Evolutionary conservation across 2,797 vertebrate species (phyloP), one percentile per base, ranked within the genome.

Genomic region (Scolopax rusticola): DNA sequence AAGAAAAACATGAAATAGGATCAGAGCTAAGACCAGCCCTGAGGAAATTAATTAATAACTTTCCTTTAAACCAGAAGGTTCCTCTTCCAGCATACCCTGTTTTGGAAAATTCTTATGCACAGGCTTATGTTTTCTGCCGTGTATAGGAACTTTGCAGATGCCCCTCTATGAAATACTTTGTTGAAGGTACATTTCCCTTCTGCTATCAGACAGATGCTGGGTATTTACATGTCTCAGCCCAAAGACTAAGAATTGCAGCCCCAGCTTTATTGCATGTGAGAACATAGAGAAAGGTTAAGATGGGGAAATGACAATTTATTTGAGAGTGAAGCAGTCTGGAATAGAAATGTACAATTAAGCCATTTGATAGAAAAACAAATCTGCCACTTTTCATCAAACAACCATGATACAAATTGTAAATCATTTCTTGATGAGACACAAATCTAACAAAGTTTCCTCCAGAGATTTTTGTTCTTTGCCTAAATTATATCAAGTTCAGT

Each of bases 331-430:
- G 90, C 15, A 12, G 70, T 78, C 48, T 89, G 81, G 86, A 95
- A 84, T 71, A 40, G 57, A 94, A 95, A 89, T 64, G 64, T 25
- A 54, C 11, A 74, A 82, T 91, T 57, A 76, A 57, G 69, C 1
- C 1, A 90, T 95, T 65, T 93, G 93, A 89, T 81, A 85, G 74
- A 93, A 95, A 97, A 93, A 67, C 64, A 87, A 33, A 20, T 53
- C 51, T 88, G 83, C 50, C 71, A 82, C 69, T 91, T 95, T 93
- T 94, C 80, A 71, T 75, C 76, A 90, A 88, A 89, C 54, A 93
- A 80, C 50, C 76, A 88, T 51, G 84, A 91, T 87, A 73, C 32
- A 95, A 84, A 92, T 85, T 91, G 59, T 91, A 94, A 97, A 97
- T 93, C 32, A 97, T 93, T 84, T 84, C 65, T 78, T 80, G 76